These are phyloP conservation scores for Trichogramma pretiosum DNA, from an alignment of 1,140 invertebrate genomes.

Conservation along the genomic window DNA sequence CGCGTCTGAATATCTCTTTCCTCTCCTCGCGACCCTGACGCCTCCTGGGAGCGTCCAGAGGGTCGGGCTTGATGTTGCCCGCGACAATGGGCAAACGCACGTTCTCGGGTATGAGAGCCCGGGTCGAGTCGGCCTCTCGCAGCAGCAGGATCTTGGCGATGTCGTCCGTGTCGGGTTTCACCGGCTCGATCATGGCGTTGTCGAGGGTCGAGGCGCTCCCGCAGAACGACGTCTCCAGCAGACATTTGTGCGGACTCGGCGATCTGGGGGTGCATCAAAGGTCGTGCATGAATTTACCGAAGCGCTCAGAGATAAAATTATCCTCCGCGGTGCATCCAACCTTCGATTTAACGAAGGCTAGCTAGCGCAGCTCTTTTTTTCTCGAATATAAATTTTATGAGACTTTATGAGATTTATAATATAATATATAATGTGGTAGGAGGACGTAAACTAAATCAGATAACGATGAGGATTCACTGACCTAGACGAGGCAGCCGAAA, in stretches of 20 bases:
- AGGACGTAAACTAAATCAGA: too few relatives aligned
- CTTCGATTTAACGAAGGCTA: too few relatives aligned
- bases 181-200: slow-evolving; percentile 36
- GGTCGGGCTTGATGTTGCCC: slow-evolving; percentile 40
- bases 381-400: neutral
- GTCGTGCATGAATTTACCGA: too few relatives aligned
- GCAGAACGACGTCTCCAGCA: slow-evolving; percentile 82
- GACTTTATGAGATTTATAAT: neutral
- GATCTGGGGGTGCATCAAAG: slow-evolving; percentile 46
- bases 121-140: slow-evolving; percentile 42
- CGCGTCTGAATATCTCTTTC: slow-evolving; percentile 43
- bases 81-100: slow-evolving; percentile 40
- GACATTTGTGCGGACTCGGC: slow-evolving; percentile 78
- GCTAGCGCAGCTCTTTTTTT: neutral
- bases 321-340: too few relatives aligned
- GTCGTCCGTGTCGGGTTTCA: slow-evolving; percentile 49
- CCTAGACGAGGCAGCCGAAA: slow-evolving; percentile 41
- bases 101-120: slow-evolving; percentile 40
- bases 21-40: slow-evolving; percentile 39
- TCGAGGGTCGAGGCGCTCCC: slow-evolving; percentile 59
- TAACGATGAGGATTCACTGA: too few relatives aligned
- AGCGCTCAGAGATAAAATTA: too few relatives aligned
- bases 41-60: slow-evolving; percentile 37
- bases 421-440: too few relatives aligned
- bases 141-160: slow-evolving; percentile 58